These are phyloP conservation scores for Salvelinus namaycush DNA, from an alignment of 2,113 vertebrate genomes.

Conservation along the genomic window DNA sequence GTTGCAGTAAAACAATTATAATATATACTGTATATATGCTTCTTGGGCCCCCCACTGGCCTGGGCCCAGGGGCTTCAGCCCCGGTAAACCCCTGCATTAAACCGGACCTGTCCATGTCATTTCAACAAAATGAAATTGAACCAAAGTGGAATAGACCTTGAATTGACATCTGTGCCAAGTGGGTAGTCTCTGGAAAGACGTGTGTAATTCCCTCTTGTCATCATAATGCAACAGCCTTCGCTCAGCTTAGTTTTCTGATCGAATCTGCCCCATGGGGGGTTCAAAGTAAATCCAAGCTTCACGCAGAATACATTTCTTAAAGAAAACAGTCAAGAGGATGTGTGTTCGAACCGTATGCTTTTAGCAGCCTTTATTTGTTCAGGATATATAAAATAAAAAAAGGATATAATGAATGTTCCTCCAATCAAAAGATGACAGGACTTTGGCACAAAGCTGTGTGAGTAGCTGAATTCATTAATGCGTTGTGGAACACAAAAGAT, in stretches of 20 bases:
- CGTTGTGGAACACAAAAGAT: background rate
- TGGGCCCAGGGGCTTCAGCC: too few species aligned
- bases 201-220: constrained; percentile 1
- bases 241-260: constrained; percentile 2
- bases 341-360: background rate
- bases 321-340: background rate
- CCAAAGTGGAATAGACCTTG: too few species aligned
- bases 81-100: too few species aligned
- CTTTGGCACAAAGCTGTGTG: too few species aligned
- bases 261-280: background rate
- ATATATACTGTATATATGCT: too few species aligned
- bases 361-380: background rate
- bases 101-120: too few species aligned
- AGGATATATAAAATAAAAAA: too few species aligned
- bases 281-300: background rate
- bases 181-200: background rate
- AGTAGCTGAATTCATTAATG: background rate
- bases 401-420: background rate
- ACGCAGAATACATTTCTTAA: background rate
- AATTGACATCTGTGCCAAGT: too few species aligned
- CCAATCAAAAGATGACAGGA: background rate
- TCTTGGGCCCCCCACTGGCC: too few species aligned
- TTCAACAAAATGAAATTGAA: too few species aligned
- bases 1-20: too few species aligned
- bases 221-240: background rate